phyloP scores from a whole-genome alignment of 2,113 vertebrate genomes.

The Cynoglossus semilaevis region DNA sequence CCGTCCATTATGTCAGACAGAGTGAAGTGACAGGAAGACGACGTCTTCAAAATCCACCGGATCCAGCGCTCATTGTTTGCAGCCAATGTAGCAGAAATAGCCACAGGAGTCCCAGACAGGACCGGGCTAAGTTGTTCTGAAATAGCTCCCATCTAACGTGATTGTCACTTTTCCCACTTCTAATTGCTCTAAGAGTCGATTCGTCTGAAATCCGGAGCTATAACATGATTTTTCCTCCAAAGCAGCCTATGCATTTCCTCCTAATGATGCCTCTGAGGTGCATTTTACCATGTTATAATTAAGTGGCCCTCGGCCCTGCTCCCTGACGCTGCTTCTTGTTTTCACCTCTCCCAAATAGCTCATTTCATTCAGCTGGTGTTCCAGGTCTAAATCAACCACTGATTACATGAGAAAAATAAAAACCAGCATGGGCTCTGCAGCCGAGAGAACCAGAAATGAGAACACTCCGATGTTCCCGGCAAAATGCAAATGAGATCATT shows the following conservation, averaged over 20 bases:
- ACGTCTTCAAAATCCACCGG: slow-evolving; percentile 60
- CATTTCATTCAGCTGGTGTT: slow-evolving; percentile 69
- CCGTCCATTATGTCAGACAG: slow-evolving; percentile 73
- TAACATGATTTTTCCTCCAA: slow-evolving; percentile 10
- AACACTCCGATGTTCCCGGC: slow-evolving; percentile 27
- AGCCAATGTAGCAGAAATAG: slow-evolving; percentile 77
- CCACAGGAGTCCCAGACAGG: slow-evolving; percentile 64
- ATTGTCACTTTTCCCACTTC: slow-evolving; percentile 36
- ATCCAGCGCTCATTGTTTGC: slow-evolving; percentile 74
- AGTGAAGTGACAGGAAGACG: slow-evolving; percentile 66
- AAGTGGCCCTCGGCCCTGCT: slow-evolving; percentile 54
- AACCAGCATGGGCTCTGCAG: slow-evolving; percentile 63
- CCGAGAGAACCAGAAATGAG: slow-evolving; percentile 48
- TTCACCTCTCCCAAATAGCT: slow-evolving; percentile 52
- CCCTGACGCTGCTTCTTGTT: slow-evolving; percentile 52
- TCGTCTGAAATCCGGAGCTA: slow-evolving; percentile 32
- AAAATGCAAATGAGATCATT: slow-evolving; percentile 62
- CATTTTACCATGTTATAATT: slow-evolving; percentile 58
- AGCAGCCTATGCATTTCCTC: slow-evolving; percentile 33
- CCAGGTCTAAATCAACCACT: slow-evolving; percentile 64
- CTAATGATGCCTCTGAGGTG: slow-evolving; percentile 56
- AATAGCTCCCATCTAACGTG: slow-evolving; percentile 57
- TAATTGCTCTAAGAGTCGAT: slow-evolving; percentile 42
- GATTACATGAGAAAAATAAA: slow-evolving; percentile 65
- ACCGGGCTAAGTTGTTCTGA: slow-evolving; percentile 49